A percentile compares a stretch with the other conserved stretches of the same genome.
These are phyloP conservation scores for Polydesmus complanatus DNA, from an alignment of 2,888 invertebrate species.

Conservation along the genomic window DNA sequence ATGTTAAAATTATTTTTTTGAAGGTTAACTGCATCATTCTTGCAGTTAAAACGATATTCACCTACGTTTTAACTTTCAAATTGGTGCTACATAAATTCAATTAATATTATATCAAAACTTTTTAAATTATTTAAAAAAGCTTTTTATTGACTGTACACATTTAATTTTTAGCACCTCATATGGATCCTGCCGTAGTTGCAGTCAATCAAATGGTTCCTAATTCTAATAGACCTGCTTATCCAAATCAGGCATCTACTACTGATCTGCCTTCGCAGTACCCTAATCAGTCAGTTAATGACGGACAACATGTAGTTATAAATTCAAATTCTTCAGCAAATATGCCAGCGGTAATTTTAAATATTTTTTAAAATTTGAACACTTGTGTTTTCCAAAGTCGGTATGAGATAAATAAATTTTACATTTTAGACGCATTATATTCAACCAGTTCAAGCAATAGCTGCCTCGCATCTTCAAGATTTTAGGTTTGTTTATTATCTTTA, in stretches of 20 bases:
- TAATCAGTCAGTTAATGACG: not conserved
- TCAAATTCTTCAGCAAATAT: not conserved
- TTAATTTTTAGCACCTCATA: constrained; percentile 19
- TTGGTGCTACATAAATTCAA: not conserved
- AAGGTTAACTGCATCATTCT: not conserved
- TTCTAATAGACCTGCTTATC: constrained; percentile 13
- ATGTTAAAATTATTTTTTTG: not conserved
- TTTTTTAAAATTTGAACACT: not conserved
- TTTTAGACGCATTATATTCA: not conserved
- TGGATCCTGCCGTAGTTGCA: constrained; percentile 37
- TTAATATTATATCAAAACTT: not conserved
- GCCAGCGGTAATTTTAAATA: not conserved
- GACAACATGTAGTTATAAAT: constrained; percentile 4
- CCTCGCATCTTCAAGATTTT: not conserved
- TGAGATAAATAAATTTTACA: not conserved
- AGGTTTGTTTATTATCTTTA: not conserved
- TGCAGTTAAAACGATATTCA: not conserved
- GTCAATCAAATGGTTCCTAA: constrained; percentile 22
- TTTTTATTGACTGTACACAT: not conserved
- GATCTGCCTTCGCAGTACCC: not conserved
- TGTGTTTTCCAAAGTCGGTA: not conserved
- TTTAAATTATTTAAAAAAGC: not conserved
- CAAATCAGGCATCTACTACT: not conserved
- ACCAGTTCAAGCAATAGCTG: not conserved
- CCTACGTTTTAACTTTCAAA: not conserved